Base-by-base conservation (phyloP, 2,113 vertebrate genomes). In the Lipophrys pholis region DNA sequence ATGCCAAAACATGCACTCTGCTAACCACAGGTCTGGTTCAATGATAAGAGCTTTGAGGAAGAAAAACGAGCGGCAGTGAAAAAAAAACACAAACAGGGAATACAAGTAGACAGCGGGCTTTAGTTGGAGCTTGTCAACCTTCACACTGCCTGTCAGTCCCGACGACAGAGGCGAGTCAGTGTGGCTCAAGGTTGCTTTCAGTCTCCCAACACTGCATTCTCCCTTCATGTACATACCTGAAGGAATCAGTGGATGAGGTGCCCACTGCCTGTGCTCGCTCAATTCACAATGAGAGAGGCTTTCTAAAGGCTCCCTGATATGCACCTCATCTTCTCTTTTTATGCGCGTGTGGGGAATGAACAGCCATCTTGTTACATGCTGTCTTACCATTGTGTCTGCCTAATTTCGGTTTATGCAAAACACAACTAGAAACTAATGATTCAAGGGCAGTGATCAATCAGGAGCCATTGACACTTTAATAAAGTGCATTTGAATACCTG, bases 61-160 rank as follows among this genome's bases (percentile, higher is more conserved):
- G 39, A 59, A 63, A 60, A 30, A 30, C 2, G 21, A 30, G 21
- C 21, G 4, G 21, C 21, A 4, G 21, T 30, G 21, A 30, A 30
- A 30, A 30, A 30, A 30, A 30, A 30, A 30, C 2, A 30, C 21
- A 30, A 2, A 30, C 21, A 30, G 21, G 21, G 21, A 30, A 30
- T 30, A 40, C 21, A 49, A 17, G 10, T 9, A 66, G 39, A 41
- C 7, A 10, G 7, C 0, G 0, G 17, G 45, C 17, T 55, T 65
- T n/a, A 46, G 39, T 41, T 36, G 43, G 11, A 39, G 30, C 73
- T 67, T 41, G 57, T 78, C 75, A 70, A 35, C 61, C 54, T 66
- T 46, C 15, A 7, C 35, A 45, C 45, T 55, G 16, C 53, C 15
- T 50, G 38, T 69, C 67, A 60, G 9, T 11, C 48, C 36, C n/a